Evolutionary conservation across 2,797 vertebrate species (phyloP).

Genomic region (Hemibagrus guttatus): DNA sequence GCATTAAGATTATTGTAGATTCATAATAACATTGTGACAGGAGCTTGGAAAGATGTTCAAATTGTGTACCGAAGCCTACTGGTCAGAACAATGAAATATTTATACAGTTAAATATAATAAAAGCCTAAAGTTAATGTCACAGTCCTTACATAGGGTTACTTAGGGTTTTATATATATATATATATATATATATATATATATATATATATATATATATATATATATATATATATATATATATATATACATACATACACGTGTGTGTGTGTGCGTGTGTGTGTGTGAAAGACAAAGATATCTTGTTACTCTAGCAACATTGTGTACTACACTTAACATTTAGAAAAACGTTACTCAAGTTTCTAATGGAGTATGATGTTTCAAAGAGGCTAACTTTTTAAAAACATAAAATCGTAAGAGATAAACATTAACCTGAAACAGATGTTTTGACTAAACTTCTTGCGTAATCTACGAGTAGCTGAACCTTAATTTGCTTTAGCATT

Average conservation of each 20-base stretch:
- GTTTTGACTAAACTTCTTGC: neutral
- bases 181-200: neutral
- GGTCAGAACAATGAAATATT: neutral
- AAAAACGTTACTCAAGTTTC: neutral
- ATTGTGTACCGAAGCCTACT: slow-evolving; percentile 1
- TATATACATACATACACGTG: too few species aligned
- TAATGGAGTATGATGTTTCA: neutral
- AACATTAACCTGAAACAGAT: neutral
- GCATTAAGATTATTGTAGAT: slow-evolving; percentile 10
- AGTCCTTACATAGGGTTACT: neutral
- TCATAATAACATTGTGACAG: slow-evolving; percentile 15
- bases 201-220: neutral
- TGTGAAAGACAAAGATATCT: too few species aligned
- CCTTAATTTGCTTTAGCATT: neutral
- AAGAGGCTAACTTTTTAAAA: neutral
- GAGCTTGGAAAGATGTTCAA: slow-evolving; percentile 1
- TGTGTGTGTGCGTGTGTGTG: too few species aligned
- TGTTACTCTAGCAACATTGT: too few species aligned
- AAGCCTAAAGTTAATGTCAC: neutral
- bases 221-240: too few species aligned
- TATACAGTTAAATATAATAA: neutral
- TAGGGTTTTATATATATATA: neutral
- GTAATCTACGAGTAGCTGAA: too few species aligned
- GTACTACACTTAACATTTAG: neutral
- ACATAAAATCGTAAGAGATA: neutral